Conservation (phyloP, 1,140 invertebrate species). For the Drosophila ficusphila region DNA sequence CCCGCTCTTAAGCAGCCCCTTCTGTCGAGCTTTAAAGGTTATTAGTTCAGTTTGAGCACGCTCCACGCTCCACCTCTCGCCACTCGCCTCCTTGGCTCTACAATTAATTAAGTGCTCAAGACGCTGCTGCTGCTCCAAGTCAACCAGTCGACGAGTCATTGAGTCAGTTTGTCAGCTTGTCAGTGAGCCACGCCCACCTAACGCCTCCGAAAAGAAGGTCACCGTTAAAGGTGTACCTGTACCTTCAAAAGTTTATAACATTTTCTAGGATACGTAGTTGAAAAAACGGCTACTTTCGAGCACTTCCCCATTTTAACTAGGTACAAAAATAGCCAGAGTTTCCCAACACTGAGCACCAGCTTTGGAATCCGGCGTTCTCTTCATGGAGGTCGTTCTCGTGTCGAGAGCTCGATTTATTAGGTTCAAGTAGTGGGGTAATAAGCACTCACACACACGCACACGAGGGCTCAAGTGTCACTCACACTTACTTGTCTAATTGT, state of each 20-base stretch:
- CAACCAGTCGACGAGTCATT: conserved; percentile 35
- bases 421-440: conserved; percentile 72
- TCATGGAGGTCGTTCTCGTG: conserved; percentile 23
- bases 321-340: neutral
- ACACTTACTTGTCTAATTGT: conserved; percentile 59
- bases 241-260: too few species aligned
- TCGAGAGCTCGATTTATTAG: conserved; percentile 79
- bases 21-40: conserved; percentile 63
- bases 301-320: neutral
- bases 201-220: conserved; percentile 67
- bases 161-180: conserved; percentile 29
- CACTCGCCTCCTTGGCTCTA: conserved; percentile 25
- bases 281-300: too few species aligned
- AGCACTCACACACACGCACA: conserved; percentile 24
- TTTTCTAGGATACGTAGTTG: too few species aligned
- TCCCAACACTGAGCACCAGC: neutral
- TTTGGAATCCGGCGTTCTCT: neutral
- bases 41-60: conserved; percentile 78
- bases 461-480: conserved; percentile 58
- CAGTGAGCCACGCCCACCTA: conserved; percentile 33
- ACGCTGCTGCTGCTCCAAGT: conserved; percentile 54
- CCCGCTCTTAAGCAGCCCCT: neutral
- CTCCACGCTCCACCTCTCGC: neutral
- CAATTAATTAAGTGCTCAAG: conserved; percentile 80
- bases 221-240: conserved; percentile 18